Conservation (phyloP, 2,888 invertebrate genomes). For the Cryptophagus acutangulus region DNA sequence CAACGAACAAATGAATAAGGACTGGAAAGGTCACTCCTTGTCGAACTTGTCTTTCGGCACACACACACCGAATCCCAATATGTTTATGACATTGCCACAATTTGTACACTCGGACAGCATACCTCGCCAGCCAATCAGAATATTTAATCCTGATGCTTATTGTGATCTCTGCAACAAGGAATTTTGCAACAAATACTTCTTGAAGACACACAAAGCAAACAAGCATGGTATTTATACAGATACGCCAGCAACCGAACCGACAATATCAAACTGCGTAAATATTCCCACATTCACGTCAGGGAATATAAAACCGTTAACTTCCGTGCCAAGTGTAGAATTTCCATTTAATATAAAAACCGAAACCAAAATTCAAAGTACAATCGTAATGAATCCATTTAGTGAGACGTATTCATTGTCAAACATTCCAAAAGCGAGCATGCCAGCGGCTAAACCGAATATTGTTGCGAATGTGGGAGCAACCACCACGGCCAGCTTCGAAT, state of each 20-base stretch:
- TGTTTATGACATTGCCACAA: slow-evolving; percentile 46
- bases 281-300: slow-evolving; percentile 41
- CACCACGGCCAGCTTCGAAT: slow-evolving; percentile 10
- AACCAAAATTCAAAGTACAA: slow-evolving; percentile 31
- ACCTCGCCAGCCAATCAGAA: slow-evolving; percentile 61
- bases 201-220: slow-evolving; percentile 96
- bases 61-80: slow-evolving; percentile 36
- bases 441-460: slow-evolving; percentile 37
- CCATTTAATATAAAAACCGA: slow-evolving; percentile 38
- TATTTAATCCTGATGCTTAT: slow-evolving; percentile 95
- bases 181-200: slow-evolving; percentile 97
- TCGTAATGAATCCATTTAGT: slow-evolving; percentile 51
- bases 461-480: slow-evolving; percentile 1
- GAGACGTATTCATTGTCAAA: slow-evolving; percentile 62
- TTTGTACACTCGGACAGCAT: slow-evolving; percentile 42
- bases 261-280: slow-evolving; percentile 28
- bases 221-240: slow-evolving; percentile 85
- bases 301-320: slow-evolving; percentile 41
- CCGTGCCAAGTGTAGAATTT: slow-evolving; percentile 41
- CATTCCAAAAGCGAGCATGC: slow-evolving; percentile 2
- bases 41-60: slow-evolving; percentile 46
- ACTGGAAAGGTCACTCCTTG: slow-evolving; percentile 45
- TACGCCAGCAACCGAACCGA: slow-evolving; percentile 32
- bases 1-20: slow-evolving; percentile 43
- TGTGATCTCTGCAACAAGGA: slow-evolving; percentile 97